Base-by-base conservation (phyloP, 1,140 invertebrate genomes). In the Halictus rubicundus region DNA sequence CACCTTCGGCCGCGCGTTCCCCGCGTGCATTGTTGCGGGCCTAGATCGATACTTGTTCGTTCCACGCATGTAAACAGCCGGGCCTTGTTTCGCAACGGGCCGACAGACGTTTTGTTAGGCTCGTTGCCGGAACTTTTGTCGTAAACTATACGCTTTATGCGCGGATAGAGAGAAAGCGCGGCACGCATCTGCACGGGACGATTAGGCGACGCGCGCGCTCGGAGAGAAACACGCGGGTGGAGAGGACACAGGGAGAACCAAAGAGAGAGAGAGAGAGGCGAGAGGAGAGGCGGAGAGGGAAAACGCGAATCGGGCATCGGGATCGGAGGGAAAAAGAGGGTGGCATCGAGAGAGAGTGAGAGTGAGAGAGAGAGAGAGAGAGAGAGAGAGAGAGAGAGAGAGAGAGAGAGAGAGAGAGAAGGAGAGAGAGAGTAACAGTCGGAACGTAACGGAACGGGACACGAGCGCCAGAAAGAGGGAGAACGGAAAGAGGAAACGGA, bases 181-280 rank as follows among this genome's bases (percentile, higher is more conserved):
- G 86, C 88, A 88, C 88, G 89, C 91, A 90, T 92, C 89, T 92
- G 91, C 90, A 89, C 88, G 86, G 89, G 89, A 88, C 88, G 90
- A 92, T 91, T 91, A 91, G 85, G 82, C 79, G 89, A 80, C 73
- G 74, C 81, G 75, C 68, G 78, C 32, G 32, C 32, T 75, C 68
- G 78, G 52, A 27, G 87, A 82, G 83, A 72, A 71, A 76, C 82
- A 80, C 52, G 68, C 81, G 8, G 16, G 37, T 19, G 64, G 21
- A 57, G 54, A n/a, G 37, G 64, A 79, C n/a, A 61, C 12, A 37
- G 25, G 9, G 52, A 39, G 54, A 19, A 23, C 65, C 63, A 23
- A 71, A 75, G 49, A 61, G 70, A 66, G 25, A 54, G 70, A 70
- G 57, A 68, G 8, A 63, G 60, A 8, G 52, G 25, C 86, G 10